Evolutionary conservation across 2,888 invertebrate species (phyloP), one percentile per base, ranked within the genome.

Genomic region (Cremastobaeus sp.): DNA sequence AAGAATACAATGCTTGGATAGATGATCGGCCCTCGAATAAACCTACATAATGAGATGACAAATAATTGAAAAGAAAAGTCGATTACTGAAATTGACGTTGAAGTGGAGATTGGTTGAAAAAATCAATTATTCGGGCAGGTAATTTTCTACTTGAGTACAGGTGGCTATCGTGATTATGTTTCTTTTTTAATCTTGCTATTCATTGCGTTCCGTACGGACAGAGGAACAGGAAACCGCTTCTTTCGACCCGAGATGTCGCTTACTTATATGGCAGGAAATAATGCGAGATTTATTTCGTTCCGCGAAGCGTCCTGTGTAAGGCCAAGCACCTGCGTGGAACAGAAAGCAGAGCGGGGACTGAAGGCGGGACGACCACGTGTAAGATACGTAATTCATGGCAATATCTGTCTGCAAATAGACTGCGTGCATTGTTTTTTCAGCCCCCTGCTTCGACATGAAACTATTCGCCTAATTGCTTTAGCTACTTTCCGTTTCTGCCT

Each of bases 291-390:
- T 68, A 60, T 72, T 47, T 76, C 78, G 76, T 83, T 82, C 83
- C 78, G 66, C 80, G 82, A 81, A 81, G 64, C 54, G 76, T 66
- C 69, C 81, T 81, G 80, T 79, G 78, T 81, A 80, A 81, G 82
- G 64, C 78, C 72, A 79, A 81, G 84, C 84, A 83, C 83, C 83
- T 84, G 84, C 80, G 79, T 76, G 69, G 78, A 78, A 81, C 82
- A 54, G 34, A 59, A 50, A 43, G 48, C 11, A 66, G 66, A 59
- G 47, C 39, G 34, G 45, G 18, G 14, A 18, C 28, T 2, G 11
- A 1, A 39, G 50, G 17, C 43, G 8, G 32, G 11, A 30, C 34
- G 34, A 11, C 64, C 34, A 55, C 54, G 52, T 48, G 60, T 34
- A 69, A 37, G 21, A 54, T 39, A 43, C 69, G 59, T 59, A 62